Percentiles rank a stretch among this genome's conserved stretches.
Evolutionary conservation across 2,888 invertebrate genomes (phyloP).

Genomic region (Cetonia aurata): DNA sequence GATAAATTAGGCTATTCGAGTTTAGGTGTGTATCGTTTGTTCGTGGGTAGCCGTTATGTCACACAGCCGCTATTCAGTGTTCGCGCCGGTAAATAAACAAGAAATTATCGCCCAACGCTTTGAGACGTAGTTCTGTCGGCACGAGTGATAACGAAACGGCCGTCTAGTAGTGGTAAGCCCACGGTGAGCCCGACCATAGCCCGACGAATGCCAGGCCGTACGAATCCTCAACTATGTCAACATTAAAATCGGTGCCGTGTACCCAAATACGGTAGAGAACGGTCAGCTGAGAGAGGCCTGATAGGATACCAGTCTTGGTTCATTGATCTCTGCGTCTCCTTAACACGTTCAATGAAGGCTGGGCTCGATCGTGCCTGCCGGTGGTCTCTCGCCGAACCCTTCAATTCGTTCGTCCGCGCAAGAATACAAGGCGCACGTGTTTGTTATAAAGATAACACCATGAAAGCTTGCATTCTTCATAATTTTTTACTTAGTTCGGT

Average conservation of each 20-base stretch:
- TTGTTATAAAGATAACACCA: conserved; percentile 1
- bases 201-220: conserved; percentile 13
- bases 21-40: conserved; percentile 11
- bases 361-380: conserved; percentile 50
- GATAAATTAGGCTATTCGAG: conserved; percentile 19
- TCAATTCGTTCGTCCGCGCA: conserved; percentile 18
- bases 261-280: conserved; percentile 33
- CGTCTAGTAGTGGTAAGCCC: neutral
- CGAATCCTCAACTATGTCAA: conserved; percentile 38
- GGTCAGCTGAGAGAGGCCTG: conserved; percentile 44
- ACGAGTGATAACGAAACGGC: conserved; percentile 4
- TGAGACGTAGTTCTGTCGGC: neutral
- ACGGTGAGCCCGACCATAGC: neutral
- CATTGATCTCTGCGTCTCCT: conserved; percentile 53
- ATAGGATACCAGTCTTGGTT: conserved; percentile 49
- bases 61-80: conserved; percentile 1
- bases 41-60: conserved; percentile 23
- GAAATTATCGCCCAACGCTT: conserved; percentile 2
- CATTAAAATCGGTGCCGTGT: conserved; percentile 28
- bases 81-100: conserved; percentile 20
- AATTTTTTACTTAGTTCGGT: no score
- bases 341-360: conserved; percentile 54
- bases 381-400: conserved; percentile 49
- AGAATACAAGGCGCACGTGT: conserved; percentile 22
- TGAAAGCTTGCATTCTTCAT: no score